Evolutionary conservation across 2,888 invertebrate species (phyloP), one percentile per base, ranked within the genome.

Genomic region (Germaria angustata): DNA sequence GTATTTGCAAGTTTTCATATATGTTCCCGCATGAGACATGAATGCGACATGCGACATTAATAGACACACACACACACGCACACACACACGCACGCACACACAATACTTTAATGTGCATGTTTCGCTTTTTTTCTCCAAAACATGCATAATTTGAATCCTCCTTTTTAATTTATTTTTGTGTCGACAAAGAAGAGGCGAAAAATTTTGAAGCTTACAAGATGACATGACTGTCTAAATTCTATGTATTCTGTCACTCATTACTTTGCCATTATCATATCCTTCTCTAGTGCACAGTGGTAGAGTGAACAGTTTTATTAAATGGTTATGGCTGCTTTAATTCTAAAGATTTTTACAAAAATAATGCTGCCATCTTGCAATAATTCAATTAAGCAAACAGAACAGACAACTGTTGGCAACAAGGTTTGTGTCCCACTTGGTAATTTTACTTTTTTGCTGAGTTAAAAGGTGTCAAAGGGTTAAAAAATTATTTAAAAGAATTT

Each of bases 131-230:
- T 53, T 39, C 28, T 61, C 55, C 36, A 15, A 41, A 55, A 59
- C 68, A 44, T 63, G 49, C 72, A 80, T 71, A 76, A 72, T 72
- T 68, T 65, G 36, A 72, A 78, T 61, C 69, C 34, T 53, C 20
- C 57, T n/a, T 8, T 32, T 28, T 32, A 32, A 32, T 22, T 49
- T 41, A 20, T 39, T 53, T 39, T 11, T 13, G 15, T 44, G 41
- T 68, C 15, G 34, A 20, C 20, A 15, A 34, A 59, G 15, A 36
- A 71, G 49, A 57, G 11, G 34, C 8, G 24, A 17, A 77, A n/a
- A 66, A 41, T 69, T 81, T 63, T 59, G 65, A 81, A 73, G 24
- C 75, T 81, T 78, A 65, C 69, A 81, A 75, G 78, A 81, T 69
- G 73, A 63, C 78, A 81, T 69, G 73, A 34, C 55, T 55, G 72